Percentiles rank a stretch among this genome's conserved stretches.
These are phyloP conservation scores for Aleiodes testaceus DNA, from an alignment of 2,888 invertebrate species.

Conservation along the genomic window DNA sequence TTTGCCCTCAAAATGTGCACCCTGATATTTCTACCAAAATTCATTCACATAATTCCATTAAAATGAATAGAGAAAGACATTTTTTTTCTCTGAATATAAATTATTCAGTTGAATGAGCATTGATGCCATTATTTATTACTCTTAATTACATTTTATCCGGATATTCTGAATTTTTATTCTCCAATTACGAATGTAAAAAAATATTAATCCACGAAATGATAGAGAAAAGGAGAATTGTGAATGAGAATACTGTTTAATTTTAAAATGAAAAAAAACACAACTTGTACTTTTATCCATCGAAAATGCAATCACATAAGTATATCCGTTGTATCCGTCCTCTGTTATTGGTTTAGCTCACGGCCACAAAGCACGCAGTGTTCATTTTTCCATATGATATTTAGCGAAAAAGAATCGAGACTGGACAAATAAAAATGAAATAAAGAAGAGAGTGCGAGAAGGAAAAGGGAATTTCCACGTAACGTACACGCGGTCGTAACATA, in stretches of 20 bases:
- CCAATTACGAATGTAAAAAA: too few species aligned
- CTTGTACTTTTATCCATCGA: conserved; percentile 37
- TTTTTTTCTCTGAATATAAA: too few species aligned
- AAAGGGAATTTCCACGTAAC: conserved; percentile 54
- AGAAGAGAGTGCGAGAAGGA: conserved; percentile 34
- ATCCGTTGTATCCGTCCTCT: conserved; percentile 32
- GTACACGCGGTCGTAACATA: conserved; percentile 58
- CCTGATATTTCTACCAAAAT: background rate
- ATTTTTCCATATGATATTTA: conserved; percentile 23
- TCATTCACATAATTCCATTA: background rate
- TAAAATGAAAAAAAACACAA: conserved; percentile 33
- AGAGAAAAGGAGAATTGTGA: background rate
- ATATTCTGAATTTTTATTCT: too few species aligned
- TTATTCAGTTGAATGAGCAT: background rate
- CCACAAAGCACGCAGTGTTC: conserved; percentile 36
- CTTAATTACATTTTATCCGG: too few species aligned
- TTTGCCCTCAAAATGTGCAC: background rate
- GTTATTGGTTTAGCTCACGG: conserved; percentile 38
- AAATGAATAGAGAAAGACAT: too few species aligned
- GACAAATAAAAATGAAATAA: conserved; percentile 30
- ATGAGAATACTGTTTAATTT: background rate
- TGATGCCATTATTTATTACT: too few species aligned
- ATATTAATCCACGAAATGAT: background rate
- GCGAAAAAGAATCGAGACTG: background rate
- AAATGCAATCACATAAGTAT: conserved; percentile 40